Percentiles rank a stretch among this genome's conserved stretches.
These are phyloP conservation scores for Sclerurus mexicanus DNA, from an alignment of 2,113 vertebrate species.

Conservation along the genomic window DNA sequence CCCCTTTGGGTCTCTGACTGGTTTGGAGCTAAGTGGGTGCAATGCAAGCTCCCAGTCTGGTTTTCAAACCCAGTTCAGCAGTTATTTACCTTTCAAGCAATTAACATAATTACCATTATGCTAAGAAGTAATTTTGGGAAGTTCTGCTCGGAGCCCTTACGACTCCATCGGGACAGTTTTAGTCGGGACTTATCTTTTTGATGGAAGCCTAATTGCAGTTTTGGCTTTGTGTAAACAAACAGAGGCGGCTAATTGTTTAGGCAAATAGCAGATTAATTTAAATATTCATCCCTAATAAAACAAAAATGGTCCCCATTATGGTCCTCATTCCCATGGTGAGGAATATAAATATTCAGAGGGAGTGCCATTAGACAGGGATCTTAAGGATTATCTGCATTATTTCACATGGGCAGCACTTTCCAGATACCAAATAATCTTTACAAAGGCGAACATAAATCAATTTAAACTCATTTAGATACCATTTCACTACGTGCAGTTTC, in stretches of 20 bases:
- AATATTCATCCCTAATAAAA: conserved; percentile 87
- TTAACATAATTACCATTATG: conserved; percentile 81
- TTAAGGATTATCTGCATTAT: conserved; percentile 77
- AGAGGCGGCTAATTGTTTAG: conserved; percentile 84
- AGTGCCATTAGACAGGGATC: conserved; percentile 81
- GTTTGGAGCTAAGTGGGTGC: neutral
- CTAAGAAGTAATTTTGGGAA: conserved; percentile 81
- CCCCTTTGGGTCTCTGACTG: conserved; percentile 24
- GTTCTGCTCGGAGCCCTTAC: conserved; percentile 75
- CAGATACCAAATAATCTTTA: conserved; percentile 77
- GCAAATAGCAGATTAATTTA: conserved; percentile 89
- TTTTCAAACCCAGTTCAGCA: conserved; percentile 71
- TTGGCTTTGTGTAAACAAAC: conserved; percentile 81
- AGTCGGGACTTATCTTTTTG: conserved; percentile 79
- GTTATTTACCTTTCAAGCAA: conserved; percentile 85
- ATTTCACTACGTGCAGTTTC: conserved; percentile 78
- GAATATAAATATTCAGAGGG: conserved; percentile 81
- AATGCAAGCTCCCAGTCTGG: neutral
- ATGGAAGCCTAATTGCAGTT: conserved; percentile 84
- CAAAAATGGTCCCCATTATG: conserved; percentile 83
- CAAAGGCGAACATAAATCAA: conserved; percentile 81
- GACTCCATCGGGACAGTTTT: conserved; percentile 79
- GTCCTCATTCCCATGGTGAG: conserved; percentile 75
- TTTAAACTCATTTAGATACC: conserved; percentile 82
- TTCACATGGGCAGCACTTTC: conserved; percentile 79